These are phyloP conservation scores for Pasiphila rectangulata DNA, from an alignment of 2,888 invertebrate species.

Conservation along the genomic window DNA sequence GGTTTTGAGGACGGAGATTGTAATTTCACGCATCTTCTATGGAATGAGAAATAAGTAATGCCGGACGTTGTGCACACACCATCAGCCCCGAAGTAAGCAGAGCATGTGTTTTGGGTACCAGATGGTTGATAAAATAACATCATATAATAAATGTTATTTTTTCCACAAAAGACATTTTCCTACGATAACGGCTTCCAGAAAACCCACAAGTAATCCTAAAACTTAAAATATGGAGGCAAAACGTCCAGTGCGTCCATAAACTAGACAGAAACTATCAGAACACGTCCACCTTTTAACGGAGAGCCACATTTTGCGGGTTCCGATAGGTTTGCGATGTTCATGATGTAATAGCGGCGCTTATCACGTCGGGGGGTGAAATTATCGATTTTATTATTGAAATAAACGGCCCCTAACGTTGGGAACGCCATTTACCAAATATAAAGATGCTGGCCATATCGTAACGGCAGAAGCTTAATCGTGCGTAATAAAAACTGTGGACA, in stretches of 20 bases:
- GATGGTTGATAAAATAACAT: too few species aligned
- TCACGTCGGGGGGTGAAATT: constrained; percentile 32
- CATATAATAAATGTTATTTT: too few species aligned
- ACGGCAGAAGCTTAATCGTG: constrained; percentile 31
- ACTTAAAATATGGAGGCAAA: not conserved
- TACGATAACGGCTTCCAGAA: too few species aligned
- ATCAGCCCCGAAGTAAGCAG: too few species aligned
- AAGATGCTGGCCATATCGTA: constrained; percentile 37
- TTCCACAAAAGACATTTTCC: too few species aligned
- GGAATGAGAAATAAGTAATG: too few species aligned
- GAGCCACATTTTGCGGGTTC: constrained; percentile 4
- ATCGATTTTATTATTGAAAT: constrained; percentile 45
- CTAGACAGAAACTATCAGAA: constrained; percentile 1
- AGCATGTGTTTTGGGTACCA: too few species aligned
- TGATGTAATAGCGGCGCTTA: constrained; percentile 29
- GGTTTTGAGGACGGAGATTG: too few species aligned
- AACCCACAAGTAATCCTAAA: too few species aligned
- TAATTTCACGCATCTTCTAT: too few species aligned
- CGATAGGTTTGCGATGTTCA: constrained; percentile 29
- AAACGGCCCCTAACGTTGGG: constrained; percentile 33
- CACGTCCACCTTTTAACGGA: not conserved
- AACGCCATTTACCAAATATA: constrained; percentile 42
- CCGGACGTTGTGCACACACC: too few species aligned
- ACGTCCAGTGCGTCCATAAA: not conserved
- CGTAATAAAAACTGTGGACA: constrained; percentile 19